phyloP scores from a whole-genome alignment of 1,140 invertebrate genomes.

The Aphelenchoides avenae region DNA sequence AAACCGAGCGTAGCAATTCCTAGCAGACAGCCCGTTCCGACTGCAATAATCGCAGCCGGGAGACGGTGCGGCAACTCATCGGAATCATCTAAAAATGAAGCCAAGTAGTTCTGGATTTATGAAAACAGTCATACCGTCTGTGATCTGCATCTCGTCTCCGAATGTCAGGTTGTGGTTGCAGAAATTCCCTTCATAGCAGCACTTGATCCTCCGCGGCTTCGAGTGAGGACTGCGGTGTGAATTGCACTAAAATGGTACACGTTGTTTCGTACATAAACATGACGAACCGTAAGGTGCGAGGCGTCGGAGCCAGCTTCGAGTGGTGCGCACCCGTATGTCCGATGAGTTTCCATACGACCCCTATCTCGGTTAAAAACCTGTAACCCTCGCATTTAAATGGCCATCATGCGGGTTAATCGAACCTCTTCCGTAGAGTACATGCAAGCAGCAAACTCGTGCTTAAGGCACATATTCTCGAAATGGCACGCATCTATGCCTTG shows the following conservation, averaged over 20 bases:
- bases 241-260: slow-evolving; percentile 35
- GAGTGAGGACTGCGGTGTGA: slow-evolving; percentile 19
- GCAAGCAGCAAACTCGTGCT: slow-evolving; percentile 37
- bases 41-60: slow-evolving; percentile 1
- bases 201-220: slow-evolving; percentile 33
- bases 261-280: background rate
- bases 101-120: background rate
- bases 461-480: slow-evolving; percentile 35
- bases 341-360: slow-evolving; percentile 9
- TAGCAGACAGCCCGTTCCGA: background rate
- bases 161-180: slow-evolving; percentile 47
- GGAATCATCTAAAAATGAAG: background rate
- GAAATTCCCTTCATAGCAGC: slow-evolving; percentile 52
- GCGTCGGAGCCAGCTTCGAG: slow-evolving; percentile 35
- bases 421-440: slow-evolving; percentile 45
- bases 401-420: slow-evolving; percentile 9
- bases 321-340: slow-evolving; percentile 42
- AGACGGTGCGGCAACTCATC: background rate
- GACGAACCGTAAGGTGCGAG: slow-evolving; percentile 41
- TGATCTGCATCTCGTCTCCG: too few relatives aligned
- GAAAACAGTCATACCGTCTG: too few relatives aligned
- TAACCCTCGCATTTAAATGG: background rate
- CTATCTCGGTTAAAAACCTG: background rate
- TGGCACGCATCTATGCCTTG: slow-evolving; percentile 32
- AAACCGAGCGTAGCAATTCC: slow-evolving; percentile 1